These are phyloP conservation scores for Pissodes strobi DNA, from an alignment of 1,140 invertebrate species.

Conservation along the genomic window DNA sequence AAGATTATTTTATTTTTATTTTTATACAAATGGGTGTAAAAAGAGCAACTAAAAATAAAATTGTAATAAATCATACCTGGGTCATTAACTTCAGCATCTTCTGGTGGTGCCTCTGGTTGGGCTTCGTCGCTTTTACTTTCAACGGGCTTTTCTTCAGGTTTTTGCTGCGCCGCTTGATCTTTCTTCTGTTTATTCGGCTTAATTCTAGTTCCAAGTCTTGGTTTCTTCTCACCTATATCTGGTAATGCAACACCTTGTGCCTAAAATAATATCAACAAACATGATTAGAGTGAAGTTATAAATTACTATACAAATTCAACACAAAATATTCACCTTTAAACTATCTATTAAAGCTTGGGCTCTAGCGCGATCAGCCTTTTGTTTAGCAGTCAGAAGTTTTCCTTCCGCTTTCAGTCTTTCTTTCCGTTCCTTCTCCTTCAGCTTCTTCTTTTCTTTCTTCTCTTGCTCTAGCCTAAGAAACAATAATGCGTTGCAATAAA, in stretches of 20 bases:
- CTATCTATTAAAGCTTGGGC: slow-evolving; percentile 87
- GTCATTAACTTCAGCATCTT: slow-evolving; percentile 8
- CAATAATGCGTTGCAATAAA: too few species aligned
- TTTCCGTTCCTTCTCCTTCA: slow-evolving; percentile 93
- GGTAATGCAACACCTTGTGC: slow-evolving; percentile 75
- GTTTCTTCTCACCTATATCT: slow-evolving; percentile 73
- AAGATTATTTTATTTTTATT: too few species aligned
- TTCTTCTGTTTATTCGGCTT: slow-evolving; percentile 73
- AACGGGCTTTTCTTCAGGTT: slow-evolving; percentile 5
- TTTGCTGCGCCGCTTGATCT: slow-evolving; percentile 30
- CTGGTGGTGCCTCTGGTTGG: slow-evolving; percentile 21
- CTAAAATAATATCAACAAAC: slow-evolving; percentile 15
- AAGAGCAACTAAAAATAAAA: too few species aligned
- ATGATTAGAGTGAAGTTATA: too few species aligned
- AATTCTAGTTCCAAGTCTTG: slow-evolving; percentile 74
- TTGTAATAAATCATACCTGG: slow-evolving; percentile 1
- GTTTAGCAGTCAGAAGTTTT: slow-evolving; percentile 89
- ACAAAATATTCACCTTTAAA: slow-evolving; percentile 65
- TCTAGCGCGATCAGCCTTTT: slow-evolving; percentile 85
- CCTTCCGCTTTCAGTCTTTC: slow-evolving; percentile 93
- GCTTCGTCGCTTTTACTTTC: background rate
- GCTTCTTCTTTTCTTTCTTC: slow-evolving; percentile 87
- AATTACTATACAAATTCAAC: too few species aligned
- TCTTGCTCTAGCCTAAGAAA: slow-evolving; percentile 76
- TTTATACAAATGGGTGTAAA: too few species aligned